Evolutionary conservation across 2,888 invertebrate genomes (phyloP).

Genomic region (Troilus luridus): DNA sequence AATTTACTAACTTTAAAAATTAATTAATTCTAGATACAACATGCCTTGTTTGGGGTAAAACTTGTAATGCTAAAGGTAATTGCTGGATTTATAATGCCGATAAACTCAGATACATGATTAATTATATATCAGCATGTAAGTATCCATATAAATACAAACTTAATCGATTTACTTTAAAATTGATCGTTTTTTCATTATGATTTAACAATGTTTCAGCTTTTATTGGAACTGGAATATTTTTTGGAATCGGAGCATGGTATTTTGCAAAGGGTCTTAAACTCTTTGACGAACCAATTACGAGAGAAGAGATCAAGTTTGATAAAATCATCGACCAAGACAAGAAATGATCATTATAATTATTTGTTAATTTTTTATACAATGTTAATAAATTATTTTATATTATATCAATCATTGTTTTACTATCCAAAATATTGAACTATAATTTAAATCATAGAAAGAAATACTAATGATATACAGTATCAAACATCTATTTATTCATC

Average conservation of each 20-base stretch:
- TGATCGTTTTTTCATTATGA: background rate
- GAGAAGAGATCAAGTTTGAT: constrained; percentile 67
- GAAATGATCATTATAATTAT: background rate
- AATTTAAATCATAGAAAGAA: background rate
- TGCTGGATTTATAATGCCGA: constrained; percentile 83
- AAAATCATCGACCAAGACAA: constrained; percentile 31
- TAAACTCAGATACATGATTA: constrained; percentile 76
- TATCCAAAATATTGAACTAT: background rate
- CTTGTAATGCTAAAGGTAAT: constrained; percentile 79
- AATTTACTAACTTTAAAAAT: background rate
- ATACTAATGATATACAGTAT: too few relatives aligned
- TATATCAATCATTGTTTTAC: background rate
- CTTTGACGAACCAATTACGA: constrained; percentile 71
- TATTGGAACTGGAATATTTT: constrained; percentile 73
- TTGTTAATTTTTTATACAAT: constrained; percentile 15
- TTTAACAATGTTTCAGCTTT: constrained; percentile 70
- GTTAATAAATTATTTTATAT: constrained; percentile 33
- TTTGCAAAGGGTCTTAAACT: constrained; percentile 74
- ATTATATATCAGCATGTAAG: constrained; percentile 76
- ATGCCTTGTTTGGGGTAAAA: constrained; percentile 82
- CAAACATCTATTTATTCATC: too few relatives aligned
- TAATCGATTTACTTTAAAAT: background rate
- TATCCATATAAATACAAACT: background rate
- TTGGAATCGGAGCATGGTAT: constrained; percentile 76
- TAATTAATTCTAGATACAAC: constrained; percentile 72